These are phyloP conservation scores for Odontothrips loti DNA, from an alignment of 2,888 invertebrate species.

Conservation along the genomic window DNA sequence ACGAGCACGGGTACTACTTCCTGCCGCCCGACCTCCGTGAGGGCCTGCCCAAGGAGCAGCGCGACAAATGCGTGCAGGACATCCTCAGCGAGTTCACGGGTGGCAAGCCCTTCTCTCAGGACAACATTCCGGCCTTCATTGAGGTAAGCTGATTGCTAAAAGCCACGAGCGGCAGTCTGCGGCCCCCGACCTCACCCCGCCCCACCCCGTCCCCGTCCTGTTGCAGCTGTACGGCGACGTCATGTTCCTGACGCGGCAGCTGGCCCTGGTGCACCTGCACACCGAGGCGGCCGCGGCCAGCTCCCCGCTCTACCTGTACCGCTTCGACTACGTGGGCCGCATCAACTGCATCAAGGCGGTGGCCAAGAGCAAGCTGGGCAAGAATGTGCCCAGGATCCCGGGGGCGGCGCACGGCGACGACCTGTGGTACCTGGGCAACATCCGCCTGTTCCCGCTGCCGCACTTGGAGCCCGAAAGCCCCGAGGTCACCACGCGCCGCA, in stretches of 20 bases:
- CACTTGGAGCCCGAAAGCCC: not conserved
- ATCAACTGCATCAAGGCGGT: not conserved
- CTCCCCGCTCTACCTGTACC: not conserved
- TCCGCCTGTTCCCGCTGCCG: conserved; percentile 35
- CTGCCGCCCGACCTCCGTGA: conserved; percentile 9
- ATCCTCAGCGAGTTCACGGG: not conserved
- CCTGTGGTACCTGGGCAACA: conserved; percentile 41
- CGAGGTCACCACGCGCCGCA: conserved; percentile 3
- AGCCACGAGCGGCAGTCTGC: no score
- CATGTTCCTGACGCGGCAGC: not conserved
- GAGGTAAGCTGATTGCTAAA: not conserved
- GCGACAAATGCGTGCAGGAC: not conserved
- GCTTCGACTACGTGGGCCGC: not conserved
- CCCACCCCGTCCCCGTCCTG: not conserved
- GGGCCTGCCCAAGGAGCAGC: not conserved
- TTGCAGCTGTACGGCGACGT: conserved; percentile 1
- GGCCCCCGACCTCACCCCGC: no score
- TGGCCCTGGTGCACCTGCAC: not conserved
- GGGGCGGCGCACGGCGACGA: conserved; percentile 41
- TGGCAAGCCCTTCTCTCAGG: not conserved
- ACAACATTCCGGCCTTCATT: not conserved
- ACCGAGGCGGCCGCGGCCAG: not conserved
- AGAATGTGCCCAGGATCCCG: not conserved
- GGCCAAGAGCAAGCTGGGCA: not conserved
- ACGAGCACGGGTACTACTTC: not conserved